phyloP scores from a whole-genome alignment of 2,797 vertebrate species.

The Vespertilio murinus region DNA sequence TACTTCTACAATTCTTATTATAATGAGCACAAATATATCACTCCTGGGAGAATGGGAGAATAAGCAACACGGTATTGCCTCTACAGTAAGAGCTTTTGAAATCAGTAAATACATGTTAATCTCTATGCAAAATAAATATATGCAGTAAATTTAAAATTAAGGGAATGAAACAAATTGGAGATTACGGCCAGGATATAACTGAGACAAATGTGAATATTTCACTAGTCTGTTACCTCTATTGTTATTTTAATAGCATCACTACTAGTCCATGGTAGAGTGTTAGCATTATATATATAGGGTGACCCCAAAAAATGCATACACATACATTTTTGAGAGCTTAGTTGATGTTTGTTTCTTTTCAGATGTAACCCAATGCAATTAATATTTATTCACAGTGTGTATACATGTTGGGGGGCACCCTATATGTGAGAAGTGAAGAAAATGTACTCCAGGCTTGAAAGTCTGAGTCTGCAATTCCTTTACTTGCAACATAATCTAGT shows the following conservation, averaged over 20 bases:
- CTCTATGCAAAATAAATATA: slow-evolving; percentile 11
- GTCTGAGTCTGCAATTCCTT: background rate
- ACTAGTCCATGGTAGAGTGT: background rate
- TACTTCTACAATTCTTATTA: background rate
- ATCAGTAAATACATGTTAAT: background rate
- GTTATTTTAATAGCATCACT: background rate
- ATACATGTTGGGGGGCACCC: no score
- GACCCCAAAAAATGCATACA: no score
- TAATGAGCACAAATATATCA: background rate
- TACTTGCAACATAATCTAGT: background rate
- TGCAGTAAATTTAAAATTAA: slow-evolving; percentile 14
- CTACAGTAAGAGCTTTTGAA: background rate
- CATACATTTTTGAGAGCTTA: no score
- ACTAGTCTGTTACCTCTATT: background rate
- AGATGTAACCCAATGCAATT: no score
- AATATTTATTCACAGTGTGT: no score
- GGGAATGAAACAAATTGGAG: background rate
- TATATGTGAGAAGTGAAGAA: background rate
- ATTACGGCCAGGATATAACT: background rate
- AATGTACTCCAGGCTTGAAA: background rate
- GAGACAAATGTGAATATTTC: background rate
- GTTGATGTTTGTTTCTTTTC: no score
- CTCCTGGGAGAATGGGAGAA: background rate
- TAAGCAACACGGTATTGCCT: background rate
- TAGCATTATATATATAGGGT: background rate